Conservation (phyloP, 2,888 invertebrate species). For the Drosophila formosana region DNA sequence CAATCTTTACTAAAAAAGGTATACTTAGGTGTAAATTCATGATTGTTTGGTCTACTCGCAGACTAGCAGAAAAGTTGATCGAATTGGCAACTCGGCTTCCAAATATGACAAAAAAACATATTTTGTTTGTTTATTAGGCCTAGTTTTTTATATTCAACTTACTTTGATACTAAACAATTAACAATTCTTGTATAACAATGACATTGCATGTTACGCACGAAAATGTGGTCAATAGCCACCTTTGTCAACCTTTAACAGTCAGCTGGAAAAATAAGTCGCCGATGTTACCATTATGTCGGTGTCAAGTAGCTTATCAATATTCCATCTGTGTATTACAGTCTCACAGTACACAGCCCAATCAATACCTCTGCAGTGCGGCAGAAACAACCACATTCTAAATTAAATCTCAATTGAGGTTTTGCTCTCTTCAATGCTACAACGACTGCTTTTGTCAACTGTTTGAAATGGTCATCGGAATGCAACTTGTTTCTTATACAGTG, state of each 20-base stretch:
- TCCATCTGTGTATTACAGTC: slow-evolving; percentile 76
- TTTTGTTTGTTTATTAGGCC: no score
- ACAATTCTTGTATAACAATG: slow-evolving; percentile 53
- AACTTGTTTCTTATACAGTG: slow-evolving; percentile 77
- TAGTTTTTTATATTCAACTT: background rate
- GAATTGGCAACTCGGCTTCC: no score
- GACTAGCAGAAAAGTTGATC: no score
- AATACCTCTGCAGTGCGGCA: slow-evolving; percentile 46
- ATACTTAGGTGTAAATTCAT: no score
- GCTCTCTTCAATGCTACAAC: slow-evolving; percentile 37
- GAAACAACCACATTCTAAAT: slow-evolving; percentile 77
- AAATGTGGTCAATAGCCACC: slow-evolving; percentile 29
- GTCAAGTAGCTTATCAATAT: slow-evolving; percentile 81
- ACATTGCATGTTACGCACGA: slow-evolving; percentile 59
- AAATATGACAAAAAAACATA: no score
- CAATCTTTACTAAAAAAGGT: no score
- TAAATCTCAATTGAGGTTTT: slow-evolving; percentile 73
- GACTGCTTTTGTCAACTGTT: slow-evolving; percentile 68
- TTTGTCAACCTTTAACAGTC: slow-evolving; percentile 69
- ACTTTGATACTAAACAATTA: background rate
- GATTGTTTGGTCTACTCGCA: no score
- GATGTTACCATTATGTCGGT: slow-evolving; percentile 27
- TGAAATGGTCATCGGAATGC: slow-evolving; percentile 84
- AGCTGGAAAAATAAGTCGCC: slow-evolving; percentile 28
- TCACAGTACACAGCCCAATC: slow-evolving; percentile 56